Base-by-base conservation (phyloP, 2,888 invertebrate species). In the Margaritifera margaritifera region DNA sequence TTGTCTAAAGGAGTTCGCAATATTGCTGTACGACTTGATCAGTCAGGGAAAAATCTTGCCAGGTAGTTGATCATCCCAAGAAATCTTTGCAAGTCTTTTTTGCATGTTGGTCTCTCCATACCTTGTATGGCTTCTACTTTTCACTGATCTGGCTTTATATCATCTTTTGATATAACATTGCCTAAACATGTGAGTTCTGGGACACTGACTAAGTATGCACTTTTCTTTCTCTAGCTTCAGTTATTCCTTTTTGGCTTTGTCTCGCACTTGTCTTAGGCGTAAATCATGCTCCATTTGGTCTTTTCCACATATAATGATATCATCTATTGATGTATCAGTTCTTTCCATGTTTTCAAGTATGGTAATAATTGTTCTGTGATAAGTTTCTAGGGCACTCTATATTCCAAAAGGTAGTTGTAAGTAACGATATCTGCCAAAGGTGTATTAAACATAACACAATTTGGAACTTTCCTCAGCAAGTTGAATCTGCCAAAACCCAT, bases 401-500 rank as follows among this genome's bases (percentile, higher is more conserved):
- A 68, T 53, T 4, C 68, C 68, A 58, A 68, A 68, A 4, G 69
- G 64, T 42, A 60, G 19, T 31, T 64, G 27, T 27, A 51, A 53
- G 25, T 60, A 69, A 1, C 24, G 18, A 24, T 56, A 62, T 18
- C 65, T 55, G n/a, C 70, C 66, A 65, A 65, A 22, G 79, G 76
- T n/a, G 72, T 77, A 59, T 70, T 79, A 24, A 76, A 77, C n/a
- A 66, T 74, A n/a, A 18, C 59, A 62, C 22, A 59, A 52, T 54
- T 20, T 20, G 4, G 27, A 27, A 27, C 4, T 27, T 27, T 27
- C 27, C 11, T 78, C 62, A 56, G 69, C 67, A 11, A 72, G 60
- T 57, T 65, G 52, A 11, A 78, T 31, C 55, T 78, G 75, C 74
- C 74, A 78, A 64, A 76, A 80, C n/a, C 71, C 78, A 58, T 55